These are phyloP conservation scores for Cirrhinus molitorella DNA, from an alignment of 2,797 vertebrate species.

Conservation along the genomic window DNA sequence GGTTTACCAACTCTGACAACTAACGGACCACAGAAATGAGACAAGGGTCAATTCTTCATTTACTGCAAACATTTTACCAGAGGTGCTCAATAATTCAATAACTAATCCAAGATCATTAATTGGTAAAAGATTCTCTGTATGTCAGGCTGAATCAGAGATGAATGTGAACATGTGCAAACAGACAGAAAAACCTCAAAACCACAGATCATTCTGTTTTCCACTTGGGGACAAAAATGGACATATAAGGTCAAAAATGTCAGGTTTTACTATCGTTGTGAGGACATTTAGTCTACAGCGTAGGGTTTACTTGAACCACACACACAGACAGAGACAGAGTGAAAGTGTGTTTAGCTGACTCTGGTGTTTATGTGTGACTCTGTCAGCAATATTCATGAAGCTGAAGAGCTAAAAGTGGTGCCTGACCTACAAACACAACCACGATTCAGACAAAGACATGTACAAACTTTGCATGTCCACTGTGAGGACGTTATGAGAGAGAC, in stretches of 20 bases:
- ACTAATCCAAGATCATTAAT: neutral
- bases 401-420: neutral
- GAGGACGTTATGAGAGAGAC: neutral
- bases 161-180: neutral
- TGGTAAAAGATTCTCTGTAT: neutral
- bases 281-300: too few relatives aligned
- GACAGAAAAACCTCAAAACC: neutral
- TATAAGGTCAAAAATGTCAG: too few relatives aligned
- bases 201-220: neutral
- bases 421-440: slow-evolving; percentile 10
- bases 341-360: neutral
- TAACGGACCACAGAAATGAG: neutral
- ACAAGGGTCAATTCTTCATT: neutral
- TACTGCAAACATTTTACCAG: neutral
- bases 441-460: neutral
- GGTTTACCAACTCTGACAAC: neutral
- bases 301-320: too few relatives aligned
- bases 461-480: neutral
- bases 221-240: too few relatives aligned
- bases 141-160: neutral
- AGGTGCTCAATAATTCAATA: neutral
- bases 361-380: neutral
- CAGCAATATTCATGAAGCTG: neutral
- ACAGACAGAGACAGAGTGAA: neutral
- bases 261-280: too few relatives aligned